A percentile compares a stretch with the other conserved stretches of the same genome.
Evolutionary conservation across 1,140 invertebrate species (phyloP).

Genomic region (Neelides sp.): DNA sequence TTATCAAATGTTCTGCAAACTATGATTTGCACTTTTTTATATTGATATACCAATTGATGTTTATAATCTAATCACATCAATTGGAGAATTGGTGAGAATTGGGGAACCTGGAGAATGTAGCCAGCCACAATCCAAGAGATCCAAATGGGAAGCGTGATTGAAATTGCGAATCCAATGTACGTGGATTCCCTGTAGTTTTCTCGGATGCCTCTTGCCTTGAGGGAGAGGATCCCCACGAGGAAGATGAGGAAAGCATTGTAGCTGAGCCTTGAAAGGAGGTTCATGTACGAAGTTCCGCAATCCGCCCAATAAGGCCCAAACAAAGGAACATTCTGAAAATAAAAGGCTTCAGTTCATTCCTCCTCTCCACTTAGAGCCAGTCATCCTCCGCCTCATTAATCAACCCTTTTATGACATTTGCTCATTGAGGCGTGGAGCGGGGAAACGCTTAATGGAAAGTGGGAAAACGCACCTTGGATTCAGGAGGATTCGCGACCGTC

Average conservation of each 20-base stretch:
- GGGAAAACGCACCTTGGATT: conserved; percentile 3
- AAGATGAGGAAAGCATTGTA: conserved; percentile 71
- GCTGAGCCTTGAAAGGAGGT: conserved; percentile 60
- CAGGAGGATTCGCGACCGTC: conserved; percentile 54
- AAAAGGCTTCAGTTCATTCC: too few species aligned
- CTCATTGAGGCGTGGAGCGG: too few species aligned
- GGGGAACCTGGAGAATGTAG: conserved; percentile 55
- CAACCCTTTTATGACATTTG: too few species aligned
- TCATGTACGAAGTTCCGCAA: too few species aligned
- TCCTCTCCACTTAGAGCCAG: too few species aligned
- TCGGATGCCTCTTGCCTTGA: conserved; percentile 71
- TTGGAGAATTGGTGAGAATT: neutral
- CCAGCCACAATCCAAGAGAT: conserved; percentile 59
- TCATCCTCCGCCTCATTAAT: too few species aligned
- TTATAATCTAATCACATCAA: neutral
- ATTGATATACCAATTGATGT: neutral
- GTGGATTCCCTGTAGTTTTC: conserved; percentile 83
- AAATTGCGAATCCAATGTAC: conserved; percentile 74
- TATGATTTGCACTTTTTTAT: neutral
- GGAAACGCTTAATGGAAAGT: too few species aligned
- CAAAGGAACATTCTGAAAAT: too few species aligned
- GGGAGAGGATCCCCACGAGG: conserved; percentile 66
- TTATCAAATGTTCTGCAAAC: neutral
- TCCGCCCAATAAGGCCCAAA: too few species aligned
- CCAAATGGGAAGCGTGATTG: conserved; percentile 72